Evolutionary conservation across 2,888 invertebrate species (phyloP).

Genomic region (Eubasilissa splendida): DNA sequence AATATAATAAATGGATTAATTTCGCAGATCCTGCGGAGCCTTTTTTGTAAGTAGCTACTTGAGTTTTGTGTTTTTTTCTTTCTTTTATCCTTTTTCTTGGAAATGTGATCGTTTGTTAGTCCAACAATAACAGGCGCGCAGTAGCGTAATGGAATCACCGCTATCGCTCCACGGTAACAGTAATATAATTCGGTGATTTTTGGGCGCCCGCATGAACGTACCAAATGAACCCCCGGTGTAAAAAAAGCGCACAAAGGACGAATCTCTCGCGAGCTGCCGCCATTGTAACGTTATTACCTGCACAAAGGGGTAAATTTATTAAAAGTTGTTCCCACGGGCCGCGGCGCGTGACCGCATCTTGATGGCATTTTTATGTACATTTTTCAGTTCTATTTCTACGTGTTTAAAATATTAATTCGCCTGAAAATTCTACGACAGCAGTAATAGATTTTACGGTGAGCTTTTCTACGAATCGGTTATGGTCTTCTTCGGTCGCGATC

Average conservation of each 20-base stretch:
- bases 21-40: neutral
- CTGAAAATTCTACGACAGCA: conserved; percentile 33
- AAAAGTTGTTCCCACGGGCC: conserved; percentile 53
- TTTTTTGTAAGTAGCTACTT: neutral
- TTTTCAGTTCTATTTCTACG: conserved; percentile 49
- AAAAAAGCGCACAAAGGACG: neutral
- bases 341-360: conserved; percentile 55
- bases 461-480: conserved; percentile 40
- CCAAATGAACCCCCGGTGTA: neutral
- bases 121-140: neutral
- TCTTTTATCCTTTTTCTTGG: neutral
- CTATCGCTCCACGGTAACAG: neutral
- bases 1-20: no score
- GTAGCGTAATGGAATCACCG: no score
- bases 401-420: conserved; percentile 51
- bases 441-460: conserved; percentile 31
- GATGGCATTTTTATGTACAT: conserved; percentile 53
- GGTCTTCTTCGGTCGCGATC: conserved; percentile 7
- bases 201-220: neutral
- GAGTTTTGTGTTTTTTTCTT: neutral
- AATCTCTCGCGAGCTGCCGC: conserved; percentile 29
- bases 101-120: neutral
- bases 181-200: neutral
- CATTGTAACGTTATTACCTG: conserved; percentile 56
- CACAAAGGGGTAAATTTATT: conserved; percentile 57